These are phyloP conservation scores for Caenorhabditis latens DNA, from an alignment of 1,140 invertebrate species.

Conservation along the genomic window DNA sequence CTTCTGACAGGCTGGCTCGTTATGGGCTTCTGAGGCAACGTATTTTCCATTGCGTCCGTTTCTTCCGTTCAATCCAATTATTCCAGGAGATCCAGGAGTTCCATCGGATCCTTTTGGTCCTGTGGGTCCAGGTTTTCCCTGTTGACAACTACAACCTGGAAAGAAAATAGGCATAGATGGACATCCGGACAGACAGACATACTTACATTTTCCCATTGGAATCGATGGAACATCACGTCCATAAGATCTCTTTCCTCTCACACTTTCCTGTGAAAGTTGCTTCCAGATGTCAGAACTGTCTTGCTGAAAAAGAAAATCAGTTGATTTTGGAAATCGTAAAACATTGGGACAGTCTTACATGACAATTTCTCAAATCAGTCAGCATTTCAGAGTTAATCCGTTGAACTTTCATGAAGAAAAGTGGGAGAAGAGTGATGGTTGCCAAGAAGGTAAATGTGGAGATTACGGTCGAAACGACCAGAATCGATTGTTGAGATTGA, in stretches of 20 bases:
- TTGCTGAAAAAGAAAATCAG: constrained; percentile 5
- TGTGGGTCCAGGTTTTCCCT: constrained; percentile 58
- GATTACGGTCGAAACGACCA: constrained; percentile 28
- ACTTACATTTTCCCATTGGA: constrained; percentile 4
- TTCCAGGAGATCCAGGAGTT: constrained; percentile 40
- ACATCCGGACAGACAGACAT: neutral
- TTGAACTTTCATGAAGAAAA: constrained; percentile 38
- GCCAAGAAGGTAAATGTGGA: constrained; percentile 1
- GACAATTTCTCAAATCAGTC: constrained; percentile 38
- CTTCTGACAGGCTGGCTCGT: constrained; percentile 62
- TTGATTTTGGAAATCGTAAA: neutral
- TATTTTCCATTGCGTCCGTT: constrained; percentile 58
- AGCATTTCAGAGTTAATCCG: constrained; percentile 33
- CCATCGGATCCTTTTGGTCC: constrained; percentile 60
- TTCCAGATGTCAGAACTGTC: constrained; percentile 34
- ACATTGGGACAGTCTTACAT: neutral
- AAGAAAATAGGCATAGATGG: neutral
- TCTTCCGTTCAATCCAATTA: constrained; percentile 59
- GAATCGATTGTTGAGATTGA: constrained; percentile 7
- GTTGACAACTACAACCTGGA: constrained; percentile 63
- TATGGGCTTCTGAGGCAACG: constrained; percentile 41
- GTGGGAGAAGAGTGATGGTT: constrained; percentile 23
- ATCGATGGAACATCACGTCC: constrained; percentile 4
- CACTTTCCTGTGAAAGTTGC: neutral
- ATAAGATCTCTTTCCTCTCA: constrained; percentile 24